Conservation (phyloP, 30 jellyfish, hydroid and myxozoan genomes). For the Chironex yamaguchii region DNA sequence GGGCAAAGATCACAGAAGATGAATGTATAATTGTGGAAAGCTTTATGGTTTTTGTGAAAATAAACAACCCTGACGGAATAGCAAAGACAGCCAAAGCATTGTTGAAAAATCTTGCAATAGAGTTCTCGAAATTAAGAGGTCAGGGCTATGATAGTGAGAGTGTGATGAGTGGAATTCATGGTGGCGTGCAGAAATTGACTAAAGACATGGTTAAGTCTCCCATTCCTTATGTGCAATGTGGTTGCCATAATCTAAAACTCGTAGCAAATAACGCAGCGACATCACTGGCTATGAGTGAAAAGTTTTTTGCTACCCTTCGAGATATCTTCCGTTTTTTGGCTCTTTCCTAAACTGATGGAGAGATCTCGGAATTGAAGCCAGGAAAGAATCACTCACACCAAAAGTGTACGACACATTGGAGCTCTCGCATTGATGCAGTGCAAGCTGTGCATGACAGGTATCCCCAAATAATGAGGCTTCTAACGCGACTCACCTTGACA, state of each 20-base stretch:
- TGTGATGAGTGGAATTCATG: conserved; percentile 42
- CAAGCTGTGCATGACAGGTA: conserved; percentile 51
- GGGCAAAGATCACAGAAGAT: not conserved
- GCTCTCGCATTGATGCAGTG: conserved; percentile 52
- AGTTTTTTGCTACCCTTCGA: not conserved
- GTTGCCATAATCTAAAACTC: not conserved
- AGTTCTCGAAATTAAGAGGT: not conserved
- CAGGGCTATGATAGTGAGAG: conserved; percentile 38
- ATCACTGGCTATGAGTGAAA: not conserved
- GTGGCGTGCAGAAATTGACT: conserved; percentile 13
- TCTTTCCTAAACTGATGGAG: not conserved
- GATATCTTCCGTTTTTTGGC: not conserved
- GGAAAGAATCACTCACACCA: conserved; percentile 8
- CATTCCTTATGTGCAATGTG: conserved; percentile 17
- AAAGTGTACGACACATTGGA: conserved; percentile 11
- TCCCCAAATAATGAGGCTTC: conserved; percentile 38
- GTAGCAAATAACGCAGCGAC: not conserved
- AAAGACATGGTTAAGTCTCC: conserved; percentile 15
- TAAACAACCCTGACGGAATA: not conserved
- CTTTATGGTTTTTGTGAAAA: conserved; percentile 1
- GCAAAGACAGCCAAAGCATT: not conserved
- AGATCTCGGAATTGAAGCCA: conserved; percentile 13
- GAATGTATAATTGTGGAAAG: conserved; percentile 2
- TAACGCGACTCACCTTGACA: conserved; percentile 23
- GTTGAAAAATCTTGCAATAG: not conserved